Evolutionary conservation across 2,888 invertebrate species (phyloP).

Genomic region (Agrochola macilenta): DNA sequence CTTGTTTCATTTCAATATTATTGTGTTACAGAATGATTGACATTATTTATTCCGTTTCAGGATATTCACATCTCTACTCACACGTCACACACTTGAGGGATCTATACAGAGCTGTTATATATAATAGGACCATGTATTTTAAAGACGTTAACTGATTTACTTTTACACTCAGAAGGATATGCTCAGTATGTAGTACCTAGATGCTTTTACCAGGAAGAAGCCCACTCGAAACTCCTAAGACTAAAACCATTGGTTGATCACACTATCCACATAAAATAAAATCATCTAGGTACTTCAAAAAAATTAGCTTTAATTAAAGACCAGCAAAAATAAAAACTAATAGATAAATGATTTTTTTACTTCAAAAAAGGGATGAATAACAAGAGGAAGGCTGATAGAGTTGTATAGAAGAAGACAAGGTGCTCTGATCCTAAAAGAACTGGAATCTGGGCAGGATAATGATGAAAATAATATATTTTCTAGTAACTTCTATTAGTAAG

Average conservation of each 20-base stretch:
- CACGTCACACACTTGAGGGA: conserved; percentile 49
- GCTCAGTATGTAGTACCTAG: neutral
- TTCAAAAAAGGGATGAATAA: neutral
- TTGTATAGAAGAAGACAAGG: neutral
- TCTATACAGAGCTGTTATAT: conserved; percentile 48
- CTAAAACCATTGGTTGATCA: neutral
- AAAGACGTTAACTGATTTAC: neutral
- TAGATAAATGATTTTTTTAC: no score
- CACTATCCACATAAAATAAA: neutral
- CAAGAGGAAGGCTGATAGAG: neutral
- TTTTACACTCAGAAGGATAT: neutral
- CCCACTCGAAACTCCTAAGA: neutral
- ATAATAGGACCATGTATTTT: neutral
- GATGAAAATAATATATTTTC: neutral
- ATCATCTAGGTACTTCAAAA: neutral
- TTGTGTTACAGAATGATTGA: conserved; percentile 60
- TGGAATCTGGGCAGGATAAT: neutral
- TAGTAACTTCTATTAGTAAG: neutral
- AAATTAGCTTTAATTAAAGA: neutral
- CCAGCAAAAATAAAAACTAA: no score
- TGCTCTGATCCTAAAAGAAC: neutral
- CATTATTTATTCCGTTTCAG: conserved; percentile 55
- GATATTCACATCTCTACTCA: conserved; percentile 61
- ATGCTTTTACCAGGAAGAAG: neutral
- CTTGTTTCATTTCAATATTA: conserved; percentile 39